phyloP scores from a whole-genome alignment of 2,797 vertebrate genomes.

The Lithobates sylvaticus region DNA sequence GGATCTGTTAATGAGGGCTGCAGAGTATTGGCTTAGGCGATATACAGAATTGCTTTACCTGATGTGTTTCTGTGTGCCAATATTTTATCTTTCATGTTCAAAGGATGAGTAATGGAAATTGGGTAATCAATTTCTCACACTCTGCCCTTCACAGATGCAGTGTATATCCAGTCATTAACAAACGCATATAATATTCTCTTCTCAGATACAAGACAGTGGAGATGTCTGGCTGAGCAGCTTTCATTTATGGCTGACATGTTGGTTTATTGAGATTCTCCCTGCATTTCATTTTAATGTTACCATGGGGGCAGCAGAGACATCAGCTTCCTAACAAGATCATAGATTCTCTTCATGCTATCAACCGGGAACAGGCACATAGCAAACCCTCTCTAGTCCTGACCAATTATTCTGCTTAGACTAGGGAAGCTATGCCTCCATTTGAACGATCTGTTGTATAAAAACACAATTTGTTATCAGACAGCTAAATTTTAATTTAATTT shows the following conservation, averaged over 20 bases:
- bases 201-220: neutral
- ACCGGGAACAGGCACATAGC: neutral
- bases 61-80: conserved; percentile 4
- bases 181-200: neutral
- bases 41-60: neutral
- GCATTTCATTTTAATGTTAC: conserved; percentile 2
- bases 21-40: neutral
- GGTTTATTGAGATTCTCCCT: neutral
- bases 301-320: conserved; percentile 11
- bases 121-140: neutral
- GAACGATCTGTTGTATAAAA: neutral
- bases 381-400: conserved; percentile 10
- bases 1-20: conserved; percentile 6
- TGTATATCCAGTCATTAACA: neutral
- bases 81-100: neutral
- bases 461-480: neutral
- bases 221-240: neutral
- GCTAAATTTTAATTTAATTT: neutral
- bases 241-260: neutral
- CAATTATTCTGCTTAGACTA: conserved; percentile 8
- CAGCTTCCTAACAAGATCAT: neutral
- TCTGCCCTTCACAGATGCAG: neutral
- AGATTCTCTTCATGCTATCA: conserved; percentile 21
- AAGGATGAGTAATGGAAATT: neutral
- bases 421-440: conserved; percentile 3